Evolutionary conservation across 2,797 vertebrate species (phyloP).

Genomic region (Eupleurogrammus muticus): DNA sequence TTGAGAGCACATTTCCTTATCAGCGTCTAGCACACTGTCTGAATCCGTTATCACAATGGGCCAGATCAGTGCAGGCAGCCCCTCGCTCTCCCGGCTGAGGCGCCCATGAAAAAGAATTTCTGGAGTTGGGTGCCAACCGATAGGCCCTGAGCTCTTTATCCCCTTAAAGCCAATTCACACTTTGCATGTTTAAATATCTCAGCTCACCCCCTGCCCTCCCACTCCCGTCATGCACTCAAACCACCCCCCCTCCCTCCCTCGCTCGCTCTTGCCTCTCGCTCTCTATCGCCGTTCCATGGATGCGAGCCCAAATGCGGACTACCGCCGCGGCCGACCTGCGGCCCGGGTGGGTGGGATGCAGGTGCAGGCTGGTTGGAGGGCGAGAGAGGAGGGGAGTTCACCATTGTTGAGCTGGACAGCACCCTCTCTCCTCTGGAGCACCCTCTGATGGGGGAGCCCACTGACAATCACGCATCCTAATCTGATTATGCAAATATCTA

Average conservation of each 20-base stretch:
- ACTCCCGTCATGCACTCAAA: slow-evolving; percentile 68
- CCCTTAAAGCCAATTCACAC: slow-evolving; percentile 92
- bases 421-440: slow-evolving; percentile 91
- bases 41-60: slow-evolving; percentile 91
- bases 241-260: slow-evolving; percentile 22
- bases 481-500: slow-evolving; percentile 99
- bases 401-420: slow-evolving; percentile 84
- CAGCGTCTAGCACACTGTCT: slow-evolving; percentile 89
- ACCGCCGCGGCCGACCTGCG: slow-evolving; percentile 52
- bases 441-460: slow-evolving; percentile 85
- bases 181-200: slow-evolving; percentile 86
- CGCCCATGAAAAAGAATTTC: slow-evolving; percentile 89
- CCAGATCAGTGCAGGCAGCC: slow-evolving; percentile 89
- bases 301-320: slow-evolving; percentile 47
- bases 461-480: slow-evolving; percentile 89
- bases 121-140: slow-evolving; percentile 87
- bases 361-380: slow-evolving; percentile 82
- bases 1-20: slow-evolving; percentile 91
- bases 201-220: slow-evolving; percentile 81
- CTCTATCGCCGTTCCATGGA: slow-evolving; percentile 44
- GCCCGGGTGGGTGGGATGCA: slow-evolving; percentile 81
- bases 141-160: slow-evolving; percentile 88
- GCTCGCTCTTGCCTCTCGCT: slow-evolving; percentile 26
- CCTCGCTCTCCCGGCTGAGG: slow-evolving; percentile 84
- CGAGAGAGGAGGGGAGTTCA: slow-evolving; percentile 82